Conservation (phyloP, 2,888 invertebrate species). For the Trissolcus brochymenae region DNA sequence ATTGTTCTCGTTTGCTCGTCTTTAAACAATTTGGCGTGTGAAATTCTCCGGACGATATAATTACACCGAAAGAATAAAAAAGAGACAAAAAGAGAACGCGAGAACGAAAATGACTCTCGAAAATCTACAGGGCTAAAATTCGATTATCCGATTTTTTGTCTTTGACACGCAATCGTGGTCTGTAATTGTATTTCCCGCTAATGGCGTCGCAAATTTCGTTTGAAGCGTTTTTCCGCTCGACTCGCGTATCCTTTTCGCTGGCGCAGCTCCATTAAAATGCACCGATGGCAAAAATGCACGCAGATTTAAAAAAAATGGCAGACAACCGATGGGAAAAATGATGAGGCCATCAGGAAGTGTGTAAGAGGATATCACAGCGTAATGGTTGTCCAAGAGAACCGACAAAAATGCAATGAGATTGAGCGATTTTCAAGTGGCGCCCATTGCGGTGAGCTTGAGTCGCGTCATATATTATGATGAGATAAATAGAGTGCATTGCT, state of each 20-base stretch:
- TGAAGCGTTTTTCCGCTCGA: constrained; percentile 24
- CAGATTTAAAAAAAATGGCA: no score
- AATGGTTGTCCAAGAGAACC: constrained; percentile 6
- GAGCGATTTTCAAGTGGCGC: constrained; percentile 30
- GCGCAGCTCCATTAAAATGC: no score
- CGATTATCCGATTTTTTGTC: constrained; percentile 23
- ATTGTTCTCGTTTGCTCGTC: no score
- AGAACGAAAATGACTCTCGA: not conserved
- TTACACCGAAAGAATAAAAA: not conserved
- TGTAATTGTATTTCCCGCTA: constrained; percentile 33
- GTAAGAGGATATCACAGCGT: not conserved
- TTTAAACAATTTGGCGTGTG: no score
- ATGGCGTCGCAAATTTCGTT: constrained; percentile 31
- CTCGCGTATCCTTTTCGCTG: not conserved
- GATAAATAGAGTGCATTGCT: constrained; percentile 58
- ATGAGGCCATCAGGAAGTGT: not conserved
- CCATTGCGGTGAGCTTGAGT: constrained; percentile 19
- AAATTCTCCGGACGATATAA: not conserved
- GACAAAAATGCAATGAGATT: constrained; percentile 18
- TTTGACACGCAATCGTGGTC: constrained; percentile 33
- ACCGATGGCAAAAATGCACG: no score
- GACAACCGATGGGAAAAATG: no score
- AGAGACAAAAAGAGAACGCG: not conserved
- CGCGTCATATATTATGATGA: constrained; percentile 45
- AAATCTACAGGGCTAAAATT: constrained; percentile 2